Percentiles rank a stretch among this genome's conserved stretches.
phyloP scores from a whole-genome alignment of 2,888 invertebrate species.

The Notodonta dromedarius region DNA sequence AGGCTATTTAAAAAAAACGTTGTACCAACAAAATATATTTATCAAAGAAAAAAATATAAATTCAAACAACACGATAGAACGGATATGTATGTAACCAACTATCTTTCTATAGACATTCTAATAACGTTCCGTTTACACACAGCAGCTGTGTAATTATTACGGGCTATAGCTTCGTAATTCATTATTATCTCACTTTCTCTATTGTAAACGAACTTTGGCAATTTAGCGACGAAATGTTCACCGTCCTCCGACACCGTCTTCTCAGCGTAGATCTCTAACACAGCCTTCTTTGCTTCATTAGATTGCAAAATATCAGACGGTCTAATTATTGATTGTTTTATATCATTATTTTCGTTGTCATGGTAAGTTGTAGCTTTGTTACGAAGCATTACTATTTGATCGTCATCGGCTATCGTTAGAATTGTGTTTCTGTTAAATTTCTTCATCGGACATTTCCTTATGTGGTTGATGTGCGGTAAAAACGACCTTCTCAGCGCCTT shows the following conservation, averaged over 20 bases:
- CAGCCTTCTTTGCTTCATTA: conserved; percentile 70
- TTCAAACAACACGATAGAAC: not conserved
- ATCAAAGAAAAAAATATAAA: not conserved
- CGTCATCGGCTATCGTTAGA: conserved; percentile 46
- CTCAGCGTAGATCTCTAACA: conserved; percentile 69
- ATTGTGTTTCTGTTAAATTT: conserved; percentile 38
- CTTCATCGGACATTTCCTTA: conserved; percentile 32
- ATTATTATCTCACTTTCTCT: conserved; percentile 47
- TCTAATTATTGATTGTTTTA: conserved; percentile 11
- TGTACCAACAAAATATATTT: not conserved
- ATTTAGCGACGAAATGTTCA: conserved; percentile 57
- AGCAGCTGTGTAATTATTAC: conserved; percentile 33
- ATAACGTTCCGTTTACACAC: conserved; percentile 44
- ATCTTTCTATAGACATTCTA: conserved; percentile 46
- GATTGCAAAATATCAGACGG: conserved; percentile 63
- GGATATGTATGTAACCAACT: conserved; percentile 12
- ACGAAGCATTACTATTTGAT: conserved; percentile 42
- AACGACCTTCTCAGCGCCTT: not conserved
- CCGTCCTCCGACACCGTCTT: conserved; percentile 45
- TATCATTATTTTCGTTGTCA: conserved; percentile 12
- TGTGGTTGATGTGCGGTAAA: conserved; percentile 5
- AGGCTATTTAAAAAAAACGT: too few relatives aligned
- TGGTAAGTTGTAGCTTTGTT: conserved; percentile 9
- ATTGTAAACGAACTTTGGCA: conserved; percentile 64
- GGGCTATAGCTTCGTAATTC: conserved; percentile 41